Percentiles rank a stretch among this genome's conserved stretches.
Conservation (phyloP, 2,888 invertebrate species). For the Nephrotoma appendiculata region DNA sequence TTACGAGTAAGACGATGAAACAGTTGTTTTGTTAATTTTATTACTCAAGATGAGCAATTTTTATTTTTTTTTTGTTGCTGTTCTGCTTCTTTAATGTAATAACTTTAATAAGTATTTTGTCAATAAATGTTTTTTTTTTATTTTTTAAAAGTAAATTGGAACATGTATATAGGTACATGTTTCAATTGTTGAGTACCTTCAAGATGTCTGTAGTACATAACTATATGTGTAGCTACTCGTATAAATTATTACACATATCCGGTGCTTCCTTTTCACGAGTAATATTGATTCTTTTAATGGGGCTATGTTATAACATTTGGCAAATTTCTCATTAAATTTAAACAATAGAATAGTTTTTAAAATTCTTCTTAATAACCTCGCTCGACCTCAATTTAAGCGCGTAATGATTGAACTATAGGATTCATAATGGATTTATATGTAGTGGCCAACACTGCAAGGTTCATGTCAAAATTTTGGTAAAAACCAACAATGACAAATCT, state of each 20-base stretch:
- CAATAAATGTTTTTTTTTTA: not conserved
- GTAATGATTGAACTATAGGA: too few species aligned
- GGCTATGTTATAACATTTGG: not conserved
- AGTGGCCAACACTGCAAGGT: too few species aligned
- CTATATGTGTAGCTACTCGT: not conserved
- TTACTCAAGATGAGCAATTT: not conserved
- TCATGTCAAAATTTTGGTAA: too few species aligned
- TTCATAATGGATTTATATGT: too few species aligned
- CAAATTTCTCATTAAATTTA: too few species aligned
- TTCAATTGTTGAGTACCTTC: not conserved
- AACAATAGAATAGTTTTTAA: too few species aligned
- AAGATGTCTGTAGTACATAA: not conserved
- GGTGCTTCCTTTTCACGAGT: not conserved
- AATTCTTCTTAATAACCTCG: too few species aligned
- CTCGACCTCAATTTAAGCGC: too few species aligned
- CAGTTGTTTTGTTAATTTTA: not conserved
- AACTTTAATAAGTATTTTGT: not conserved
- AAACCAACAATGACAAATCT: too few species aligned
- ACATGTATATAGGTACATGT: not conserved
- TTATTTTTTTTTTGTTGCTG: not conserved
- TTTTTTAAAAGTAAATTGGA: not conserved
- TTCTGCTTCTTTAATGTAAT: not conserved
- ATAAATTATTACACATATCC: not conserved
- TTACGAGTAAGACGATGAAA: not conserved
- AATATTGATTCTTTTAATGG: not conserved